Evolutionary conservation across 2,888 invertebrate genomes (phyloP), one percentile per base, ranked within the genome.

Genomic region (Xylota segnis): DNA sequence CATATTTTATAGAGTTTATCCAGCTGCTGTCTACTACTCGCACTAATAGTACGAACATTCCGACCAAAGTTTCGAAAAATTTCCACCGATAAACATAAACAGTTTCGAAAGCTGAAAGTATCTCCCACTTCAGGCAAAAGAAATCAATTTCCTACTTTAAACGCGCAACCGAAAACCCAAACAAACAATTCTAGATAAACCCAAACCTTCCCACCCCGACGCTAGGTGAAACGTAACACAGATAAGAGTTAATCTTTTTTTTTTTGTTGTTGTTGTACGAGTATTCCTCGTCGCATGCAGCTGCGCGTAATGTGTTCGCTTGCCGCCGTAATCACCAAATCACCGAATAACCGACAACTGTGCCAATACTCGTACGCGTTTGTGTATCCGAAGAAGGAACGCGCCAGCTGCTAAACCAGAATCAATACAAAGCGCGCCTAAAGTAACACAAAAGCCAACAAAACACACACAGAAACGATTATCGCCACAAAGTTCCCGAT

Each of bases 401-500:
- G 45, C 74, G 58, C 32, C 78, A 74, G 77, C 78, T 79, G 68
- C 47, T 79, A 45, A 70, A 68, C 56, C 63, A 75, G 58, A 84
- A 84, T 84, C 83, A 79, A 84, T 84, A 79, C 23, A 65, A 61
- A 54, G 58, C 70, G 58, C 78, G 50, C 68, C 63, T 58, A 47
- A 74, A 74, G 72, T 58, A 78, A 79, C 58, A 70, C 47, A 75
- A 65, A 56, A 77, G 52, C 34, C 65, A 45, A 40, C 61, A 16
- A 40, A 83, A 43, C 74, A 70, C 45, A 74, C 61, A 74, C 66
- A 43, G 61, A 75, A 79, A 52, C 83, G 75, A 79, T 84, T 84
- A 79, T 70, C 70, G 70, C 79, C 56, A 65, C 68, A 74, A 79
- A 84, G 75, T 70, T 84, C 58, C 70, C 83, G 74, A 84, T 84